Evolutionary conservation across 2,797 vertebrate genomes (phyloP), one percentile per base, ranked within the genome.

Genomic region (Aphelocoma californica): DNA sequence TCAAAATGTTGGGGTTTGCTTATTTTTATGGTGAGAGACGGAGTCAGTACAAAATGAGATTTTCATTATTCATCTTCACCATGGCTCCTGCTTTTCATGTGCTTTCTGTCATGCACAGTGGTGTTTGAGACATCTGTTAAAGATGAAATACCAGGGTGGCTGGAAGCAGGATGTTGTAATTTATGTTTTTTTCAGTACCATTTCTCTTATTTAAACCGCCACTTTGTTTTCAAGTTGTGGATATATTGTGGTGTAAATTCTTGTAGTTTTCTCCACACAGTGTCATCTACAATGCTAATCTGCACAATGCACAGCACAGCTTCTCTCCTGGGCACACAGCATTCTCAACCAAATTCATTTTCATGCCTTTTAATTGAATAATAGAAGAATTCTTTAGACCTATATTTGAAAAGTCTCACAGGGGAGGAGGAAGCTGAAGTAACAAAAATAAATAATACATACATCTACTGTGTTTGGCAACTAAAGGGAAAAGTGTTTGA

Each of bases 321-420:
- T 92, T 90, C 91, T 96, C 92, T 96, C 92, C 91, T 95, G 93
- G 90, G 95, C 94, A 92, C 74, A 14, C 75, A 44, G 61, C 19
- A 4, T 88, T 95, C 92, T 85, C 90, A 83, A 81, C 86, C 83
- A 95, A 90, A 93, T 94, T 95, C 92, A 93, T 96, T 96, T 96
- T 93, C 95, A 91, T 97, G 94, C 95, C 95, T 95, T 95, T 90
- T 96, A 94, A 93, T 95, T 92, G 90, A 87, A 94, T 96, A 91
- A 82, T 77, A 36, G 16, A 92, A 28, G n/a, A 85, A 89, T 95
- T 94, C 86, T 87, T 91, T 40, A 85, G 81, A 62, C 84, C 45
- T 94, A 79, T 88, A 72, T 91, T 89, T 93, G 85, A 77, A 51
- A 74, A 91, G 57, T 65, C 95, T 89, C 92, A 53, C 12, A 57